Percentiles rank a stretch among this genome's conserved stretches.
These are phyloP conservation scores for Andrena hattorfiana DNA, from an alignment of 2,888 invertebrate species.

Conservation along the genomic window DNA sequence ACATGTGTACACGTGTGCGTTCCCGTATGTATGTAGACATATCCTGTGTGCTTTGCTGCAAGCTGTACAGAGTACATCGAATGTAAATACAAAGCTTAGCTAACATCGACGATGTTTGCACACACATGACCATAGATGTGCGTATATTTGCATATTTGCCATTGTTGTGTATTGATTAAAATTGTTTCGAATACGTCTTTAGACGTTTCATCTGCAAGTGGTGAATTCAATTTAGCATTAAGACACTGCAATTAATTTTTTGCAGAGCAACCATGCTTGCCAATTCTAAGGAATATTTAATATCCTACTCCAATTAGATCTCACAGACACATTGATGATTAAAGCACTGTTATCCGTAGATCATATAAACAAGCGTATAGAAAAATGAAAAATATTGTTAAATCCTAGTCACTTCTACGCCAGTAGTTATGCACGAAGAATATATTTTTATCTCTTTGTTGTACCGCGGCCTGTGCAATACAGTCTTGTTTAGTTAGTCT, in stretches of 20 bases:
- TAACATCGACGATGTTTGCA: constrained; percentile 28
- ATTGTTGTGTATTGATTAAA: constrained; percentile 26
- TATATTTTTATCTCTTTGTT: too few species aligned
- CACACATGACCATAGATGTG: background rate
- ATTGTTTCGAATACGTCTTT: background rate
- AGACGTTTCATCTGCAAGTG: background rate
- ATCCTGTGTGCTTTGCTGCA: constrained; percentile 30
- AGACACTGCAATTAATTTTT: background rate
- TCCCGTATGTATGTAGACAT: constrained; percentile 2
- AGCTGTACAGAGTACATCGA: constrained; percentile 52
- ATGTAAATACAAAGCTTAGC: constrained; percentile 56
- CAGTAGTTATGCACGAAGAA: too few species aligned
- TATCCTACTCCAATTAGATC: too few species aligned
- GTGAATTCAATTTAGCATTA: background rate
- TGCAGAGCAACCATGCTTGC: background rate
- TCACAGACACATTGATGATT: too few species aligned
- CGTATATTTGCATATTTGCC: constrained; percentile 10
- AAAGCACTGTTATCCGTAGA: too few species aligned
- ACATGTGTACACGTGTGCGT: background rate
- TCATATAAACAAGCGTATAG: too few species aligned
- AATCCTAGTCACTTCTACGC: too few species aligned
- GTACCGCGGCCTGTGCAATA: too few species aligned
- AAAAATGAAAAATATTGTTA: too few species aligned
- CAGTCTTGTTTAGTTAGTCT: too few species aligned
- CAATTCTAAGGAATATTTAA: too few species aligned